A percentile compares a stretch with the other conserved stretches of the same genome.
Conservation (phyloP, 1,140 invertebrate species). For the Sarcophaga peregrina region DNA sequence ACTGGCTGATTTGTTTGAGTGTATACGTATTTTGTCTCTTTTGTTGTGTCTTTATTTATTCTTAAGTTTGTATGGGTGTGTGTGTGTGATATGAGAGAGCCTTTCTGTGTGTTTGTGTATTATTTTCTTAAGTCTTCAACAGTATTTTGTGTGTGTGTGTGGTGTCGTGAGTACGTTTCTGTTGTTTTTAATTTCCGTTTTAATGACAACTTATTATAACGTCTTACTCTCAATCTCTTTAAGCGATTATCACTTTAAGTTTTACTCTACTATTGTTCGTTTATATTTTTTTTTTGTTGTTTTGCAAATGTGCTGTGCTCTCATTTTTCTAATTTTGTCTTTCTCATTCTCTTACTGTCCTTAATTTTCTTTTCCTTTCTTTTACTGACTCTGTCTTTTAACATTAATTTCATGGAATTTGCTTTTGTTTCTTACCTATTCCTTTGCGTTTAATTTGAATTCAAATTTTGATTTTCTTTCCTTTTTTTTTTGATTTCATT, state of each 20-base stretch:
- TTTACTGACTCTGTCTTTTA: slow-evolving; percentile 3
- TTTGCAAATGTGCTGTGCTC: background rate
- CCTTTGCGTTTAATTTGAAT: background rate
- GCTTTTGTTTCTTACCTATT: no score
- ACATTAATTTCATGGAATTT: background rate
- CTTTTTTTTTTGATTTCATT: background rate
- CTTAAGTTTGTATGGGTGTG: background rate
- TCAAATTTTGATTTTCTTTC: background rate
- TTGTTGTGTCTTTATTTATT: background rate
- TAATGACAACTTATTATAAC: background rate
- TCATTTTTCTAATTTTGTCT: background rate
- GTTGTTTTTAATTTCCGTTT: slow-evolving; percentile 34
- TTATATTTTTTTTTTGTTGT: slow-evolving; percentile 30
- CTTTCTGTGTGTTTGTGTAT: background rate
- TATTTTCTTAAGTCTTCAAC: background rate
- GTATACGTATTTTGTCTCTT: background rate
- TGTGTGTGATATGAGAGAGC: slow-evolving; percentile 10
- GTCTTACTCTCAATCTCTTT: no score
- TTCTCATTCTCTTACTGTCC: background rate
- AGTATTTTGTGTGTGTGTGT: background rate
- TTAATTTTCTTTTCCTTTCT: background rate
- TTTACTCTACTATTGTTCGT: slow-evolving; percentile 34
- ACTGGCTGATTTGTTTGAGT: no score
- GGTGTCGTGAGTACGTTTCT: background rate
- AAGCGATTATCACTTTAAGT: no score